Conservation (phyloP, 2,797 vertebrate genomes). For the Tauraco hartlaubi region DNA sequence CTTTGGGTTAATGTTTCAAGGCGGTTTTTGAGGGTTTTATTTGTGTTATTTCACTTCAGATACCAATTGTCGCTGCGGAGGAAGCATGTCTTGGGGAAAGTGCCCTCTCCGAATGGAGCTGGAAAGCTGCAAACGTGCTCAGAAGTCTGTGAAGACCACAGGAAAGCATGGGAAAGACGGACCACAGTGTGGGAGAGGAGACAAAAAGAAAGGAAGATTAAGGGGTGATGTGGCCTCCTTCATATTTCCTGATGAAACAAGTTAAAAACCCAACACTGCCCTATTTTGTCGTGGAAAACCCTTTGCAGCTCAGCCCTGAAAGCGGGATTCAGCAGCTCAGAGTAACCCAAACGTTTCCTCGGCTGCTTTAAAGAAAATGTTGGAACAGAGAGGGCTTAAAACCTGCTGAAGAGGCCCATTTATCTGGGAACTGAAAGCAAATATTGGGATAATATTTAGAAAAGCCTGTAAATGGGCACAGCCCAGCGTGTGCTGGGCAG, state of each 20-base stretch:
- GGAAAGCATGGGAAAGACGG: neutral
- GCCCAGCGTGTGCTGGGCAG: neutral
- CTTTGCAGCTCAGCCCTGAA: slow-evolving; percentile 28
- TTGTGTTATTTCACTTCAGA: neutral
- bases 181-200: neutral
- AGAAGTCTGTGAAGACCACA: neutral
- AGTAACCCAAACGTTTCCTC: neutral
- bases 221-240: neutral
- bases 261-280: neutral
- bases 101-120: neutral
- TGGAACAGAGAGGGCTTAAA: slow-evolving; percentile 28
- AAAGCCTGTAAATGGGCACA: neutral
- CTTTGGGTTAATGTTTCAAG: neutral
- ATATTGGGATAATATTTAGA: slow-evolving; percentile 34
- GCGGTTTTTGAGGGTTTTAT: neutral
- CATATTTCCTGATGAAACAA: neutral
- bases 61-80: neutral
- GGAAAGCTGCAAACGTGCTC: neutral
- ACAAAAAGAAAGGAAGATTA: neutral
- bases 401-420: slow-evolving; percentile 8
- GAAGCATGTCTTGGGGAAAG: neutral
- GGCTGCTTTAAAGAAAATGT: neutral
- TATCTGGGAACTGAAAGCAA: slow-evolving; percentile 27
- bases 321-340: neutral
- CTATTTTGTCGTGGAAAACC: neutral